Evolutionary conservation across 2,797 vertebrate genomes (phyloP).

Genomic region (Pangasius larnaudii): DNA sequence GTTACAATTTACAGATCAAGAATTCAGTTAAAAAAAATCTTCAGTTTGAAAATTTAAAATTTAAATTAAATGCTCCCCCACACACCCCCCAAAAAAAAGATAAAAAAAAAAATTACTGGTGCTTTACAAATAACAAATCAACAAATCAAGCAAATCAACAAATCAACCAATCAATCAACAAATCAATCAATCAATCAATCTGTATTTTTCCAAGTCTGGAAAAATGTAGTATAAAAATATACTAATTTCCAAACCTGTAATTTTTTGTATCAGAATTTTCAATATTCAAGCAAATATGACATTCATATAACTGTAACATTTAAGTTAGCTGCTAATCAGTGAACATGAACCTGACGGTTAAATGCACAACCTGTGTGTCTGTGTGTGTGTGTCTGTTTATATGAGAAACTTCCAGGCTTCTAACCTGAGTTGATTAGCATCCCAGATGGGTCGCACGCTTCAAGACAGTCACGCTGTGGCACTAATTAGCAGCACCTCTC

Average conservation of each 20-base stretch:
- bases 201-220: too few species aligned
- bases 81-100: too few species aligned
- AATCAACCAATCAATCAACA: too few species aligned
- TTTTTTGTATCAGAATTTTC: not conserved
- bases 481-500: slow-evolving; percentile 34
- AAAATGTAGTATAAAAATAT: not conserved
- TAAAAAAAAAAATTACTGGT: too few species aligned
- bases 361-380: not conserved
- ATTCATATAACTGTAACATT: not conserved
- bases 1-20: not conserved
- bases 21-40: not conserved
- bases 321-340: slow-evolving; percentile 6
- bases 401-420: not conserved
- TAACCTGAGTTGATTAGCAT: slow-evolving; percentile 39
- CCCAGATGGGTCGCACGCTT: slow-evolving; percentile 32
- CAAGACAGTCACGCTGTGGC: slow-evolving; percentile 28
- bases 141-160: too few species aligned
- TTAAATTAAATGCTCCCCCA: not conserved
- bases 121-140: too few species aligned
- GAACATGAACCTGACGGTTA: not conserved
- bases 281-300: not conserved
- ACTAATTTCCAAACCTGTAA: not conserved
- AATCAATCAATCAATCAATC: too few species aligned
- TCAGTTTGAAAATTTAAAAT: not conserved
- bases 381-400: not conserved